Base-by-base conservation (phyloP, 2,797 vertebrate species). In the Nasua narica region DNA sequence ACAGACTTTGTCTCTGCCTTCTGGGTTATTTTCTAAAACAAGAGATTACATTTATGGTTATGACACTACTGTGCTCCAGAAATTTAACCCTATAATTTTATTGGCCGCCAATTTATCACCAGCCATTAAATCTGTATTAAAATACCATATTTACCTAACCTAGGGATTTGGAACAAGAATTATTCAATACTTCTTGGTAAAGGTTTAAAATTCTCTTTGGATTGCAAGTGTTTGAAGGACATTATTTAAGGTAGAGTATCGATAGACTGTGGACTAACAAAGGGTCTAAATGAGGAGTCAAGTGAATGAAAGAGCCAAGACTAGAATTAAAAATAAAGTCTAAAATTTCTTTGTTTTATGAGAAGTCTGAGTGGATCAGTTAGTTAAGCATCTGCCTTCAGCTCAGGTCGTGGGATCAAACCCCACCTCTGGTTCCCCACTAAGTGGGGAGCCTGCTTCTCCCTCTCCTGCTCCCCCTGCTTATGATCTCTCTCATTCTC, bases 21-120 rank as follows among this genome's bases (percentile, higher is more conserved):
- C 46, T 70, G 62, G 21, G 60, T 97, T 86, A 50, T 93, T 95
- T 92, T 92, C 77, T 93, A 94, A 97, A 95, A 70, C 7, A 60
- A 89, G 76, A 95, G 4, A 60, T 67, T 72, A 18, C 1, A 84
- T n/a, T 83, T 86, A 95, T 35, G 37, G 7, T 60, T 58, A 79
- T 79, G 58, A 78, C 52, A 83, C 25, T 85, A 76, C 65, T 83
- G 10, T 60, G 27, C n/a, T 85, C 25, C 72, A 91, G 40, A 95
- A 90, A 79, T 43, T 96, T 69, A 81, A 87, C 21, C 40, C 62
- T 91, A 40, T 62, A 77, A 78, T 85, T 95, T 93, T 18, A 87
- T 60, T 90, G 21, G 35, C 5, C 18, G 79, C 7, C 35, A 81
- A 18, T 67, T 95, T 46, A 69, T 54, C 86, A 54, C 3, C 8